These are phyloP conservation scores for Anagyrus pseudococci DNA, from an alignment of 2,888 invertebrate species.

Conservation along the genomic window DNA sequence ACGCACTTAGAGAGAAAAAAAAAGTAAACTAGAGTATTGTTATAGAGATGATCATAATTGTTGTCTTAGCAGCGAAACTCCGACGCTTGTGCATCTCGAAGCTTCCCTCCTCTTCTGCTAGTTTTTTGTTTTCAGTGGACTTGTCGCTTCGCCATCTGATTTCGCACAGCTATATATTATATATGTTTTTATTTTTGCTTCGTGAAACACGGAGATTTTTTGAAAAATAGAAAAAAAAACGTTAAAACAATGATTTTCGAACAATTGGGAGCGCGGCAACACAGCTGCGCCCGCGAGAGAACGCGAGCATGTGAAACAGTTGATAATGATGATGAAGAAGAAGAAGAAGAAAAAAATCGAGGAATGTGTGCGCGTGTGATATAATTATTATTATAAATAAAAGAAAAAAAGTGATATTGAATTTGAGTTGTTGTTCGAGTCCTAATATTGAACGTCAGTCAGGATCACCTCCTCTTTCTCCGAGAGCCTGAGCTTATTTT, in stretches of 20 bases:
- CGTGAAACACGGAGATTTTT: slow-evolving; percentile 5
- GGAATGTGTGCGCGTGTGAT: slow-evolving; percentile 10
- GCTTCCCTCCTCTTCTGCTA: slow-evolving; percentile 16
- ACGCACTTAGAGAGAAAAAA: slow-evolving; percentile 19
- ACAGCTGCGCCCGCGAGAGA: too few species aligned
- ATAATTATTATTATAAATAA: slow-evolving; percentile 16
- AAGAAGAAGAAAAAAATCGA: slow-evolving; percentile 15
- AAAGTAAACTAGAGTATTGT: slow-evolving; percentile 6
- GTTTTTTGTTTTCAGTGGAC: slow-evolving; percentile 9
- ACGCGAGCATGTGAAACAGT: slow-evolving; percentile 13
- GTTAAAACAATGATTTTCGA: slow-evolving; percentile 5
- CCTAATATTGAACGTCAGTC: slow-evolving; percentile 33
- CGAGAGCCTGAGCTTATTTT: slow-evolving; percentile 33
- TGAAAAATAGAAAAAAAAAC: slow-evolving; percentile 8
- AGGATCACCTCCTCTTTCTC: slow-evolving; percentile 30
- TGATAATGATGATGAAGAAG: slow-evolving; percentile 22
- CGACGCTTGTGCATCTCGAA: slow-evolving; percentile 9
- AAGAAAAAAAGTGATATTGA: slow-evolving; percentile 35
- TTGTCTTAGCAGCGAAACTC: slow-evolving; percentile 11
- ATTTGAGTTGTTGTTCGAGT: slow-evolving; percentile 31
- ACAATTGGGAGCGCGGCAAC: background rate
- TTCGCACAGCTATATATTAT: slow-evolving; percentile 9
- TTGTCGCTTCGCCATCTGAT: slow-evolving; percentile 21
- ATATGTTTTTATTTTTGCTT: slow-evolving; percentile 28
- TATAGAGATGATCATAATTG: slow-evolving; percentile 20